Evolutionary conservation across 2,113 vertebrate genomes (phyloP), one percentile per base, ranked within the genome.

Genomic region (Mustela lutreola): DNA sequence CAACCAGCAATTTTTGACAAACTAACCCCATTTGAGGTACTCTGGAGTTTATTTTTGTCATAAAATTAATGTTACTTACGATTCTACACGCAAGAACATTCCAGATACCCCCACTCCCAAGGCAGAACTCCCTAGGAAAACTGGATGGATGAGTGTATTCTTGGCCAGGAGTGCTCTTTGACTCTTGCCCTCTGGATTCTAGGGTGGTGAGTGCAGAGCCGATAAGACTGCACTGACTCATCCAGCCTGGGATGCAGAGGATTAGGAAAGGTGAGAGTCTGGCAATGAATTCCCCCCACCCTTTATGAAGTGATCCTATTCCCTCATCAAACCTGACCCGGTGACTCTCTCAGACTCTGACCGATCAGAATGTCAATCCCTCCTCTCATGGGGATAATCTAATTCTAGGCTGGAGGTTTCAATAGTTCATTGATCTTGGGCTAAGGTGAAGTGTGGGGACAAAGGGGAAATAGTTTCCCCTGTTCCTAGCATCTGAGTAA

Each of bases 261-360:
- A 58, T 4, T 33, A 19, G 28, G 45, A 11, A 28, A 18, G 9
- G n/a, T 7, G 58, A 48, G 4, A 45, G 22, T 16, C 73, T 7
- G 9, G 4, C 18, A 9, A 9, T 5, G 11, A 4, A 36, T 4
- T 33, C 3, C 31, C 10, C n/a, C 36, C 19, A 62, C 22, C 4
- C 12, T 36, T 36, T 21, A n/a, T 12, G 58, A 8, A 24, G 7
- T 7, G 10, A 11, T 2, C 24, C 7, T 8, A 45, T 26, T 33
- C 33, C 3, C 14, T 42, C 2, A 0, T 33, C 71, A 83, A 33
- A 84, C 78, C 4, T 14, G 63, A 80, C 18, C 45, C 48, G 14
- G 7, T 16, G 62, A 58, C 53, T 65, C 7, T n/a, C n/a, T 94
- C 26, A 21, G 86, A 67, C 10, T 16, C 53, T 58, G 22, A 18